Base-by-base conservation (phyloP, 2,113 vertebrate genomes). In the Chaetodon auriga region DNA sequence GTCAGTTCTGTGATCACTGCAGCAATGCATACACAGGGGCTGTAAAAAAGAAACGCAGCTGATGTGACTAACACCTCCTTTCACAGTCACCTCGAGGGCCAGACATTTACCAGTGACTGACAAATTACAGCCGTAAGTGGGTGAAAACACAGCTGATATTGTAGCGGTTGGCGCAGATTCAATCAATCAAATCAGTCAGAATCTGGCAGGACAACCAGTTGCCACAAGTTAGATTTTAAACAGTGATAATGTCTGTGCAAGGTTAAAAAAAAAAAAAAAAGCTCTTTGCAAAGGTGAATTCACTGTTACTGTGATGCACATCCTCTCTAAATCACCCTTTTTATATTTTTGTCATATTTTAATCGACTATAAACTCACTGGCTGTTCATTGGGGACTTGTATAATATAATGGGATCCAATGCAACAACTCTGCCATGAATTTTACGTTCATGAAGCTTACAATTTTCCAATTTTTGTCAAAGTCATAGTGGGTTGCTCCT, bases 1-100 rank as follows among this genome's bases (percentile, higher is more conserved):
- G 81, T 78, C 81, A 82, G 81, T 21, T 79, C 54, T 81, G 81
- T 86, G 74, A 87, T 89, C 57, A 57, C 60, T 25, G 51, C 74
- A 74, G 78, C 78, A 77, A 65, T 69, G 57, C 54, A 76, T 38
- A 48, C 46, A 60, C 78, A 78, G 75, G 38, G 23, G 36, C 48
- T 19, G 45, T 30, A 43, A 62, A 73, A 64, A 55, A 72, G 45
- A 65, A 65, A 79, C 46, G 65, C 65, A 69, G 14, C 43, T 53
- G 13, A 19, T 30, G 57, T 38, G 75, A 10, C 64, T 25, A n/a
- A 81, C 68, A 66, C 45, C 58, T 80, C 16, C 53, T 63, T 62
- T 74, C 36, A 41, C 19, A 45, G 53, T n/a, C 41, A 78, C 68
- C 21, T 64, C 36, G 41, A 84, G 25, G 71, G 60, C 55, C 25